Conservation (phyloP, 1,140 invertebrate genomes). For the Drosophila miranda region DNA sequence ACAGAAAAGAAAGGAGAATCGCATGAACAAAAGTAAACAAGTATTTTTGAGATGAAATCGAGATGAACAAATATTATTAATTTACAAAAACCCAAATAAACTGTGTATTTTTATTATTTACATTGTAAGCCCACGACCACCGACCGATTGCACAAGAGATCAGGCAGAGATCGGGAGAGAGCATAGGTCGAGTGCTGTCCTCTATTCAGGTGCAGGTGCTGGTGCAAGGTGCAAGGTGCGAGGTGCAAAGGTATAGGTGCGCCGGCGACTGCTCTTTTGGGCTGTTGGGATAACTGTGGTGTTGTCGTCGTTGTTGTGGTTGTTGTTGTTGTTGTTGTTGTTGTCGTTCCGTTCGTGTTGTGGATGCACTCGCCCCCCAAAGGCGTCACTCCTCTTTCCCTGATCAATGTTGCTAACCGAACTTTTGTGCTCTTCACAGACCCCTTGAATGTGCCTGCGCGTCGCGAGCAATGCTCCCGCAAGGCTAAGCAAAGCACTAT, state of each 20-base stretch:
- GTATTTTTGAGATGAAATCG: slow-evolving; percentile 79
- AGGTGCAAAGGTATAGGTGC: slow-evolving; percentile 28
- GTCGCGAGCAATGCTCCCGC: slow-evolving; percentile 85
- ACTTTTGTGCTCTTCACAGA: slow-evolving; percentile 81
- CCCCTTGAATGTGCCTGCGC: slow-evolving; percentile 84
- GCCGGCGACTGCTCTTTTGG: slow-evolving; percentile 22
- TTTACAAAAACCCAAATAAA: slow-evolving; percentile 74
- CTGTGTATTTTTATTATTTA: slow-evolving; percentile 80
- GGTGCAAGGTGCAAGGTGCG: slow-evolving; percentile 24
- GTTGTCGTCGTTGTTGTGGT: slow-evolving; percentile 50
- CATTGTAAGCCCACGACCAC: slow-evolving; percentile 26
- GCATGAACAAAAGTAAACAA: slow-evolving; percentile 64
- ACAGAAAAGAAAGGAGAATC: slow-evolving; percentile 41
- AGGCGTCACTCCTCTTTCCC: slow-evolving; percentile 12
- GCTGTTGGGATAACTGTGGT: slow-evolving; percentile 30
- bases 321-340: slow-evolving; percentile 36
- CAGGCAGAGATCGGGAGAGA: slow-evolving; percentile 12
- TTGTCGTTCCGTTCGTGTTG: slow-evolving; percentile 21
- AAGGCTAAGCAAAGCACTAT: slow-evolving; percentile 85
- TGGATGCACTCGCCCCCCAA: neutral
- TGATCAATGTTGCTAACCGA: slow-evolving; percentile 63
- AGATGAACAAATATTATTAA: slow-evolving; percentile 81
- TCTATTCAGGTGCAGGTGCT: slow-evolving; percentile 25
- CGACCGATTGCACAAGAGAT: too few species aligned
- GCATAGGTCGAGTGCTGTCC: neutral